Conservation (phyloP, 2,797 vertebrate genomes). For the Enteromius fasciolatus region DNA sequence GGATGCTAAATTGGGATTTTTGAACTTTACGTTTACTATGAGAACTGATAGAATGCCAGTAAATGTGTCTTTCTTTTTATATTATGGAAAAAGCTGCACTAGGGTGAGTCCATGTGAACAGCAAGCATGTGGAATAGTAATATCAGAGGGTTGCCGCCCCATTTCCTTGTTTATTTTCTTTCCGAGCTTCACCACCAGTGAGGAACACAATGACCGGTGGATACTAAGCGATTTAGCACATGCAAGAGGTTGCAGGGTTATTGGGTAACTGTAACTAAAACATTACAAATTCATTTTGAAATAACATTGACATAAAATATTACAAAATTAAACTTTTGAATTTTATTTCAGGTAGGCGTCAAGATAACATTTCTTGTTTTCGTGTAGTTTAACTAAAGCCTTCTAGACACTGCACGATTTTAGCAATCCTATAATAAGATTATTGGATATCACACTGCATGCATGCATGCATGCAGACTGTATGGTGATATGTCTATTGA, state of each 20-base stretch:
- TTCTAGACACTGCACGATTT: no score
- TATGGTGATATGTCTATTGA: no score
- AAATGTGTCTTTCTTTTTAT: conserved; percentile 19
- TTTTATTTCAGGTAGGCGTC: background rate
- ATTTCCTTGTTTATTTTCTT: conserved; percentile 69
- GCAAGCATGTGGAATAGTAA: conserved; percentile 46
- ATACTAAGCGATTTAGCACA: conserved; percentile 70
- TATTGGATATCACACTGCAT: no score
- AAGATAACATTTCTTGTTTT: background rate
- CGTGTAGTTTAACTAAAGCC: background rate
- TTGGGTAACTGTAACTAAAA: background rate
- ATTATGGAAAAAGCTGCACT: conserved; percentile 8
- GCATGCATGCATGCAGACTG: no score
- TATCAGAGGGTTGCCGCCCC: conserved; percentile 55
- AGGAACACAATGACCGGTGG: conserved; percentile 56
- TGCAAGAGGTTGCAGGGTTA: conserved; percentile 42
- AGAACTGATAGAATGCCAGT: conserved; percentile 7
- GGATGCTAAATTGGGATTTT: conserved; percentile 8
- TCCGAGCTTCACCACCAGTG: conserved; percentile 59
- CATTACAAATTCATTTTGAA: background rate
- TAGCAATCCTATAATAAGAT: no score
- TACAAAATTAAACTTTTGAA: background rate
- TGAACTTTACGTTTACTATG: conserved; percentile 5
- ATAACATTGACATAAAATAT: background rate
- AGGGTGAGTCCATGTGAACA: background rate